Conservation (phyloP, 1,140 invertebrate genomes). For the Frieseomelitta varia region DNA sequence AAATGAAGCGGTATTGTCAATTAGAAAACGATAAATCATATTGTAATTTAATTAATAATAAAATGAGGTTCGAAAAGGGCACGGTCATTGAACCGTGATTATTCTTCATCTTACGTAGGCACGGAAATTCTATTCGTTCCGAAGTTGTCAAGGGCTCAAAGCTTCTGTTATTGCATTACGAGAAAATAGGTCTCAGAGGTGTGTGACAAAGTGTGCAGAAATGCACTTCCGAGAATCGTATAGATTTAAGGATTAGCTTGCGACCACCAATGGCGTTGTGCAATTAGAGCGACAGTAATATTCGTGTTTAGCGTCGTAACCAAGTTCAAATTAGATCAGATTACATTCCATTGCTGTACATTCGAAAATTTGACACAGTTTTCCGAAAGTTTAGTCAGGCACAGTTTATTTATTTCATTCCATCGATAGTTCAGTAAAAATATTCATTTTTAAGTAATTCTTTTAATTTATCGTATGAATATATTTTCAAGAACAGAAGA, state of each 20-base stretch:
- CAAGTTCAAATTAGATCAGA: neutral
- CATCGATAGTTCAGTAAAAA: too few species aligned
- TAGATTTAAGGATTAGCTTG: neutral
- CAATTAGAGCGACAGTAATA: neutral
- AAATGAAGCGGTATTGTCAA: too few species aligned
- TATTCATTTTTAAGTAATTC: too few species aligned
- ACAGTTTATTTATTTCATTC: too few species aligned
- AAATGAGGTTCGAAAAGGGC: neutral
- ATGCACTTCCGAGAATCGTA: neutral
- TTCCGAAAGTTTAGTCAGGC: too few species aligned
- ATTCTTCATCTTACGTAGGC: neutral
- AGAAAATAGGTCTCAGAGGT: neutral
- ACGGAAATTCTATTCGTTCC: neutral
- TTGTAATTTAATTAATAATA: neutral
- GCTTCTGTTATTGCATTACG: constrained; percentile 15
- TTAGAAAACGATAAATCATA: neutral
- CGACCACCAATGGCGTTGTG: neutral
- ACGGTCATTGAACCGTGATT: too few species aligned
- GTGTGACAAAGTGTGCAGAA: neutral
- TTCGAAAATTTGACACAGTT: too few species aligned
- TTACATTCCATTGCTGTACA: neutral
- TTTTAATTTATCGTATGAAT: too few species aligned
- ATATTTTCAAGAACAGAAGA: too few species aligned
- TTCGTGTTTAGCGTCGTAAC: neutral
- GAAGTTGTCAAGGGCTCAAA: neutral